Conservation (phyloP, 2,797 vertebrate genomes). For the Acanthurus lineatus region DNA sequence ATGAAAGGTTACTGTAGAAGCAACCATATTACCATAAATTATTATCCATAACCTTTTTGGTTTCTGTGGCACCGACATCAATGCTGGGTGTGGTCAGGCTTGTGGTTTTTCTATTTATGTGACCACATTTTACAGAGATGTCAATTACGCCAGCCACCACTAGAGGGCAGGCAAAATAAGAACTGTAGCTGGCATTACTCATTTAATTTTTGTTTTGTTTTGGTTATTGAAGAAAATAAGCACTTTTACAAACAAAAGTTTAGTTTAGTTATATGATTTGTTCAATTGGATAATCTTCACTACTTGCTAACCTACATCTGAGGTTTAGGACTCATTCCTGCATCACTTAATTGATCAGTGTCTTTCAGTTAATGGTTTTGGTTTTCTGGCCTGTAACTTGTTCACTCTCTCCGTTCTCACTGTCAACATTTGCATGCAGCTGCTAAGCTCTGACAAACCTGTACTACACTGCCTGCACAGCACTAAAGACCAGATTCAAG, state of each 20-base stretch:
- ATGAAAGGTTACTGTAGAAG: not conserved
- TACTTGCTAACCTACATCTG: too few relatives aligned
- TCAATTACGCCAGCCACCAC: not conserved
- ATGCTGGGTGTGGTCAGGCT: not conserved
- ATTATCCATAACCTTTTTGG: too few relatives aligned
- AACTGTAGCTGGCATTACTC: not conserved
- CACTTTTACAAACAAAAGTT: too few relatives aligned
- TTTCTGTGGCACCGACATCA: not conserved
- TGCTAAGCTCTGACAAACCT: not conserved
- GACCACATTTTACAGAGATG: not conserved
- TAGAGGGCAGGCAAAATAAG: not conserved
- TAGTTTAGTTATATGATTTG: too few relatives aligned
- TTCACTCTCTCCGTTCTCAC: not conserved
- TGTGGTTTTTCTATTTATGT: not conserved
- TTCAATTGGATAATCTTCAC: too few relatives aligned
- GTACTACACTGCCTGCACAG: not conserved
- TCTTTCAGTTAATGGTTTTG: slow-evolving; percentile 1
- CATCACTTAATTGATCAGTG: too few relatives aligned
- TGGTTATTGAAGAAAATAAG: too few relatives aligned
- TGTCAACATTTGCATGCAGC: not conserved
- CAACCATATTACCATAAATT: not conserved
- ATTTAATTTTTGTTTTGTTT: not conserved
- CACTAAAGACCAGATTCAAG: not conserved
- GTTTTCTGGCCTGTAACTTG: not conserved
- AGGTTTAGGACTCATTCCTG: too few relatives aligned